These are phyloP conservation scores for Cheilosia pagana DNA, from an alignment of 2,888 invertebrate genomes.

Conservation along the genomic window DNA sequence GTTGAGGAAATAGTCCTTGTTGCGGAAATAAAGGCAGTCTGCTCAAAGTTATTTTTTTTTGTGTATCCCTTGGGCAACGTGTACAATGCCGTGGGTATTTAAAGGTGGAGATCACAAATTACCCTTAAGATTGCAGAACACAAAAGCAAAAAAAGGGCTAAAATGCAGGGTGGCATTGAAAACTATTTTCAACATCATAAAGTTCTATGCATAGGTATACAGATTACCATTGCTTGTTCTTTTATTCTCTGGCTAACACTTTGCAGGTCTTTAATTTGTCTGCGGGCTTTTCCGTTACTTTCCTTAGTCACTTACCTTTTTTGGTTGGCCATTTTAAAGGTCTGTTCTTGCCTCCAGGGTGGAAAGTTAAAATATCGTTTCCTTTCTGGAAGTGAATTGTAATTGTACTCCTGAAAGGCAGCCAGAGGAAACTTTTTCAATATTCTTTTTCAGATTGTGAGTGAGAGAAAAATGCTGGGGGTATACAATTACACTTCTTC, in stretches of 20 bases:
- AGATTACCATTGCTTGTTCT: slow-evolving; percentile 31
- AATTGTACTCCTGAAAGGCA: slow-evolving; percentile 71
- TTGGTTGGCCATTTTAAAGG: slow-evolving; percentile 71
- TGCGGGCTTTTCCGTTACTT: slow-evolving; percentile 65
- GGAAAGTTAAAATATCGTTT: slow-evolving; percentile 73
- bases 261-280: slow-evolving; percentile 67
- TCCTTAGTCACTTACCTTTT: slow-evolving; percentile 72
- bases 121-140: slow-evolving; percentile 69
- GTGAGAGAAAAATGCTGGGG: slow-evolving; percentile 69
- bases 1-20: slow-evolving; percentile 17
- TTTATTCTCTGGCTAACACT: slow-evolving; percentile 47
- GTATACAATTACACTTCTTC: slow-evolving; percentile 67
- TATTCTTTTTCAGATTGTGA: slow-evolving; percentile 70
- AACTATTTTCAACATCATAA: slow-evolving; percentile 73
- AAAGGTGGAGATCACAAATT: slow-evolving; percentile 69
- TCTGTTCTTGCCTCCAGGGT: slow-evolving; percentile 69
- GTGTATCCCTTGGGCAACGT: slow-evolving; percentile 29
- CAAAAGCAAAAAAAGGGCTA: slow-evolving; percentile 54
- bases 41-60: slow-evolving; percentile 9
- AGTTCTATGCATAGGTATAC: slow-evolving; percentile 49
- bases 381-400: slow-evolving; percentile 72
- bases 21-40: slow-evolving; percentile 50
- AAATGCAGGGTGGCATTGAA: slow-evolving; percentile 59
- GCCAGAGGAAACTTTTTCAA: slow-evolving; percentile 73
- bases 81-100: slow-evolving; percentile 55